Evolutionary conservation across 2,888 invertebrate genomes (phyloP).

Genomic region (Ernsta delagoae): DNA sequence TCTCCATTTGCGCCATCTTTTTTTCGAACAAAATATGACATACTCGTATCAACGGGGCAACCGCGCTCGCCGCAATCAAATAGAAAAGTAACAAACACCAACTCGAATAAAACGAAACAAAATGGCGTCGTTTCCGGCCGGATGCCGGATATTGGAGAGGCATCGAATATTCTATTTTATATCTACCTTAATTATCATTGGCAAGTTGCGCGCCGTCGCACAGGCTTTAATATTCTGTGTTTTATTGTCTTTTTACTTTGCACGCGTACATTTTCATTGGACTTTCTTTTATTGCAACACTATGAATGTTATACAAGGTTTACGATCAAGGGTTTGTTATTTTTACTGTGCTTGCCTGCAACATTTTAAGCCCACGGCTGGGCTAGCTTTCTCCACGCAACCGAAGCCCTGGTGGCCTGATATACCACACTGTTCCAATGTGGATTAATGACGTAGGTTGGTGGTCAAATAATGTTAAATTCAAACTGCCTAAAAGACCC

Average conservation of each 20-base stretch:
- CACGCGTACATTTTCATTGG: too few relatives aligned
- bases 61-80: conserved; percentile 39
- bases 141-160: conserved; percentile 67
- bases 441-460: too few relatives aligned
- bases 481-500: too few relatives aligned
- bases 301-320: too few relatives aligned
- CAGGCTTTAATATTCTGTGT: conserved; percentile 44
- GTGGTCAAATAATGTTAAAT: too few relatives aligned
- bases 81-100: conserved; percentile 36
- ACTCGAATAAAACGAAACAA: conserved; percentile 58
- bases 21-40: conserved; percentile 12
- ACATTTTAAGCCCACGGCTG: too few relatives aligned
- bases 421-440: too few relatives aligned
- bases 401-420: too few relatives aligned
- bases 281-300: too few relatives aligned
- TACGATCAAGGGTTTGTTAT: too few relatives aligned
- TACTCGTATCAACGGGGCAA: conserved; percentile 9
- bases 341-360: too few relatives aligned
- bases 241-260: conserved; percentile 12
- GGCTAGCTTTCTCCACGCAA: too few relatives aligned
- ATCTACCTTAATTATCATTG: conserved; percentile 78
- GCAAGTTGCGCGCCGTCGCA: conserved; percentile 63
- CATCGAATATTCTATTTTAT: conserved; percentile 77
- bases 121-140: conserved; percentile 61
- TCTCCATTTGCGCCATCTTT: background rate